Conservation (phyloP, 1,140 invertebrate genomes). For the Thalassaphorura encarpata region DNA sequence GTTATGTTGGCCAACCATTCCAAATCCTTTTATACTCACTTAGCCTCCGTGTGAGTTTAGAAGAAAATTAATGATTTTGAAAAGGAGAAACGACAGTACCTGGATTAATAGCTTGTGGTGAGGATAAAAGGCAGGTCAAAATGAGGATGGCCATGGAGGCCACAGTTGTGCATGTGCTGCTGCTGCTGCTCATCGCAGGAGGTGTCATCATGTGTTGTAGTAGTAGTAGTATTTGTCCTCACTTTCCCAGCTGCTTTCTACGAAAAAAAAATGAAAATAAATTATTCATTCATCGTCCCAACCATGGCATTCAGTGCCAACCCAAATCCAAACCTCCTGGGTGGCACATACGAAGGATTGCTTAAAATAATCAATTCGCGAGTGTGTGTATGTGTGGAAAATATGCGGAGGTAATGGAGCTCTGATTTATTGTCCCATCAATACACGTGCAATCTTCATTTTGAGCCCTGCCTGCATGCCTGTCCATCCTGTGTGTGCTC, state of each 20-base stretch:
- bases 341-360: no score
- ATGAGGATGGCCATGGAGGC: background rate
- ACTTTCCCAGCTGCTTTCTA: background rate
- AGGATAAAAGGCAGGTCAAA: slow-evolving; percentile 5
- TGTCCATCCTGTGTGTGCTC: no score
- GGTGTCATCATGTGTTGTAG: background rate
- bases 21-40: background rate
- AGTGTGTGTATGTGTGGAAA: no score
- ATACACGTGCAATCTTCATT: no score
- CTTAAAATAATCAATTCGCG: no score
- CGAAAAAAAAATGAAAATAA: background rate
- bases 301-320: no score
- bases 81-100: slow-evolving; percentile 4
- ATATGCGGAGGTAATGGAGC: no score
- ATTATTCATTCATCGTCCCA: background rate
- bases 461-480: no score
- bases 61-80: background rate
- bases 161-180: no score
- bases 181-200: background rate
- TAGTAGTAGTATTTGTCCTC: background rate
- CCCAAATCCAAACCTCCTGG: no score
- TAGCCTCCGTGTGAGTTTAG: background rate
- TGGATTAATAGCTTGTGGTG: slow-evolving; percentile 16
- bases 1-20: background rate
- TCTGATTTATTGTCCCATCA: no score